Evolutionary conservation across 2,113 vertebrate species (phyloP), one percentile per base, ranked within the genome.

Genomic region (Microtus montanus): DNA sequence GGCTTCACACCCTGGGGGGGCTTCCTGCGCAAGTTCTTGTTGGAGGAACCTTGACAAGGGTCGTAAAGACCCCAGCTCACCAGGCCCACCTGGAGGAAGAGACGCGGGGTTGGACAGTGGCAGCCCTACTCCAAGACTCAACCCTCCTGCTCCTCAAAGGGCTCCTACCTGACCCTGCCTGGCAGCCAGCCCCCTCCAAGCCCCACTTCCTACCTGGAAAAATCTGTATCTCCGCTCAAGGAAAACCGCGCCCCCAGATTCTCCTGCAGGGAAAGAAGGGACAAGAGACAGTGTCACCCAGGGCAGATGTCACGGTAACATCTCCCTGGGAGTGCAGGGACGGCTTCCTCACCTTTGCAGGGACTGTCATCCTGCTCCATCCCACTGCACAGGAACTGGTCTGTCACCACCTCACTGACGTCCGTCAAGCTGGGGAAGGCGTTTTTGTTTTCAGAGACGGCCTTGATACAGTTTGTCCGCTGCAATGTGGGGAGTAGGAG

Each of bases 161-260:
- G 58, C 61, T 24, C 74, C n/a, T 33, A 14, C 3, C 0, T 28
- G 8, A 35, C 64, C 35, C 24, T 41, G 9, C 82, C 75, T 41
- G 9, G 14, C 13, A 52, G 35, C 28, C 15, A 41, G 28, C 30
- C 86, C 70, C 41, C 0, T 0, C 0, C 64, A 66, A 22, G 6
- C 28, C 64, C 41, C 58, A 28, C 33, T 71, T n/a, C 90, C 96
- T 9, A 99, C 99, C 98, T 99, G 99, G 89, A 99, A 99, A 96
- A 98, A 98, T 49, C 99, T 98, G 68, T 98, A 97, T 75, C 93
- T 98, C 84, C 97, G 98, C 61, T 98, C 97, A 52, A 99, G 96
- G 84, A 98, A 99, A 70, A 99, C 95, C 0, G 99, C 97, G 80
- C 99, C 99, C 2, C 99, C 99, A 22, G 99, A 99, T 96, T 99